Conservation (phyloP, 2,797 vertebrate species). For the Microcaecilia unicolor region DNA sequence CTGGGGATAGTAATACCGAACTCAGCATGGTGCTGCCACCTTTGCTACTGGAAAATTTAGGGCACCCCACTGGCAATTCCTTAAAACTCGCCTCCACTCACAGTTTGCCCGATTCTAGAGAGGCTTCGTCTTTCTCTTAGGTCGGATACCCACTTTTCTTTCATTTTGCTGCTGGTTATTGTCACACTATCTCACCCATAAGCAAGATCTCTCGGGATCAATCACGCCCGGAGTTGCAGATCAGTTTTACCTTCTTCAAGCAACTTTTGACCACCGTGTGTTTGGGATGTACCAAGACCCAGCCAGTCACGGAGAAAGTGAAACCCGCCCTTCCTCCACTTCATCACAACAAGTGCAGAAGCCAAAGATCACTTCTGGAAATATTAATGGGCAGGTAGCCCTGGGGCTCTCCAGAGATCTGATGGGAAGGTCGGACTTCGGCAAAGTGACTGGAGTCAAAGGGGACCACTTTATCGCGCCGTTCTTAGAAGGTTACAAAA, state of each 20-base stretch:
- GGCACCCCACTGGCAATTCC: constrained; percentile 46
- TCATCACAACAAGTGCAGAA: neutral
- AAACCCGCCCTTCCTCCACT: constrained; percentile 47
- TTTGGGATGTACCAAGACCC: constrained; percentile 61
- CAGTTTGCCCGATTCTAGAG: constrained; percentile 53
- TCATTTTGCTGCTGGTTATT: neutral
- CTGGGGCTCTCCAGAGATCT: constrained; percentile 59
- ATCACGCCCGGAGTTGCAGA: constrained; percentile 62
- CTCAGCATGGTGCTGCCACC: constrained; percentile 52
- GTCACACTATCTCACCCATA: constrained; percentile 56
- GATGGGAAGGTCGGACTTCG: constrained; percentile 50
- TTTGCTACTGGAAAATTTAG: constrained; percentile 46
- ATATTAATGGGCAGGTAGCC: too few relatives aligned
- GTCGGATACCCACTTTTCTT: neutral
- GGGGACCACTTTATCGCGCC: constrained; percentile 55
- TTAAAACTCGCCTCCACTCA: constrained; percentile 61
- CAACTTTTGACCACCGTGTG: constrained; percentile 55
- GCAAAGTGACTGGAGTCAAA: constrained; percentile 43
- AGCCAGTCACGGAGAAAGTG: constrained; percentile 51
- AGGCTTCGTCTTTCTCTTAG: too few relatives aligned
- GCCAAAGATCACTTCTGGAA: too few relatives aligned
- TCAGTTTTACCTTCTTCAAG: constrained; percentile 47
- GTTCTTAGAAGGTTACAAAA: constrained; percentile 57
- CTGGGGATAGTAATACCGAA: constrained; percentile 52
- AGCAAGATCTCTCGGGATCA: constrained; percentile 57